Conservation (phyloP, 1,140 invertebrate genomes). For the Condylostylus longicornis region DNA sequence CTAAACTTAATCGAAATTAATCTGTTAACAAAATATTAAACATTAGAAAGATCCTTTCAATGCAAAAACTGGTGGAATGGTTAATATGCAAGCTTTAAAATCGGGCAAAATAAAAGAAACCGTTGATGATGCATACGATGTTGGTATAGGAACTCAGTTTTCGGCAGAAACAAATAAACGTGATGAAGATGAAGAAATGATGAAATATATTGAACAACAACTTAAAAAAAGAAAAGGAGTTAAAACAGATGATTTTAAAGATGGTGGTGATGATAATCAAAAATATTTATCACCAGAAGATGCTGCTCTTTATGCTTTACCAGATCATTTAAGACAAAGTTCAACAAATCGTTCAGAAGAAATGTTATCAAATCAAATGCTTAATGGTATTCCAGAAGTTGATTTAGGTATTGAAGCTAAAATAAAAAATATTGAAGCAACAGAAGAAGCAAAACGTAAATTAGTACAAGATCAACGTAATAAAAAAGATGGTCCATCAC, state of each 20-base stretch:
- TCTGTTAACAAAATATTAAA: no score
- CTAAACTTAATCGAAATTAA: no score
- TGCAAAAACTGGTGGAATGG: conserved; percentile 72
- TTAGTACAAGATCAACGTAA: conserved; percentile 73
- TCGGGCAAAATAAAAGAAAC: conserved; percentile 52
- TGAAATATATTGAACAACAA: conserved; percentile 94
- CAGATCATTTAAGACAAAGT: conserved; percentile 70
- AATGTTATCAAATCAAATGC: conserved; percentile 99
- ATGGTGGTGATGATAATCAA: conserved; percentile 27
- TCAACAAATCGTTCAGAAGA: conserved; percentile 80
- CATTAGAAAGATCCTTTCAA: conserved; percentile 57
- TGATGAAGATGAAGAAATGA: conserved; percentile 98
- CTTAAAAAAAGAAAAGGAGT: conserved; percentile 70
- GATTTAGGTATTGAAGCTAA: conserved; percentile 97
- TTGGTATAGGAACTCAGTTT: conserved; percentile 89
- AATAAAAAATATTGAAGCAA: conserved; percentile 95
- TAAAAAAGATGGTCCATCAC: conserved; percentile 86
- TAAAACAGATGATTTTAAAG: conserved; percentile 23
- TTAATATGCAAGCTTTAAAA: conserved; percentile 79
- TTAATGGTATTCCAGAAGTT: conserved; percentile 99
- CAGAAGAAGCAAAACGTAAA: conserved; percentile 91
- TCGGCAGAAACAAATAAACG: conserved; percentile 95
- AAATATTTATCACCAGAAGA: conserved; percentile 75
- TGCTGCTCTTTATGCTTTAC: conserved; percentile 67
- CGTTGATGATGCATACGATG: conserved; percentile 71